A percentile compares a stretch with the other conserved stretches of the same genome.
These are phyloP conservation scores for Falco punctatus DNA, from an alignment of 2,113 vertebrate genomes.

Conservation along the genomic window DNA sequence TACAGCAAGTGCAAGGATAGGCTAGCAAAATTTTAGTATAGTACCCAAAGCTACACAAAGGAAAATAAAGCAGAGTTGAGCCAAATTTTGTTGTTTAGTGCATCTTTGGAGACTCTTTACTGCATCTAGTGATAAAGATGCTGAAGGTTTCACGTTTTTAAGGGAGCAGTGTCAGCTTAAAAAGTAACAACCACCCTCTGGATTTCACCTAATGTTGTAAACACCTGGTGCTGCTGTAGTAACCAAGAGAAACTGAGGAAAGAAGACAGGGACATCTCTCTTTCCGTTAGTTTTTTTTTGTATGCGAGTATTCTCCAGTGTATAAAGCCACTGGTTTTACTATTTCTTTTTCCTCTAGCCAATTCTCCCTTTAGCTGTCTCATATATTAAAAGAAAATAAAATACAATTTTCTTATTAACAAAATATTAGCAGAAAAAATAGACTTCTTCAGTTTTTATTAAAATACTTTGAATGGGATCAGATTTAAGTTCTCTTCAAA, in stretches of 20 bases:
- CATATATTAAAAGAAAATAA: not conserved
- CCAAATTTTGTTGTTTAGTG: not conserved
- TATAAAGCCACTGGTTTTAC: not conserved
- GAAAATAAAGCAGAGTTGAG: not conserved
- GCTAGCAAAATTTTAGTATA: not conserved
- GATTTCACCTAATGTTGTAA: not conserved
- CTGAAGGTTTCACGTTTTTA: not conserved
- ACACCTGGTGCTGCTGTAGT: not conserved
- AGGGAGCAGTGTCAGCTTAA: not conserved
- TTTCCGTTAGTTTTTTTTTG: not conserved
- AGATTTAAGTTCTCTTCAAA: not conserved
- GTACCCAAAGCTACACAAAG: not conserved
- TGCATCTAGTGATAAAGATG: not conserved
- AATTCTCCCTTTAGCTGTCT: not conserved
- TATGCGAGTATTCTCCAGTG: not conserved
- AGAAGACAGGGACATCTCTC: not conserved
- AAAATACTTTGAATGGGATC: not conserved
- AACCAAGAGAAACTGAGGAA: constrained; percentile 4
- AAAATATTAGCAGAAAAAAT: not conserved
- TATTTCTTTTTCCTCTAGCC: not conserved
- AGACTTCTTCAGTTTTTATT: not conserved
- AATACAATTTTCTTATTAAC: not conserved
- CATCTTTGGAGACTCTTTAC: not conserved
- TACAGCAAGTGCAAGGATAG: not conserved
- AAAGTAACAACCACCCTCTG: not conserved